Evolutionary conservation across 2,113 vertebrate genomes (phyloP), one percentile per base, ranked within the genome.

Genomic region (Apodemus sylvaticus): DNA sequence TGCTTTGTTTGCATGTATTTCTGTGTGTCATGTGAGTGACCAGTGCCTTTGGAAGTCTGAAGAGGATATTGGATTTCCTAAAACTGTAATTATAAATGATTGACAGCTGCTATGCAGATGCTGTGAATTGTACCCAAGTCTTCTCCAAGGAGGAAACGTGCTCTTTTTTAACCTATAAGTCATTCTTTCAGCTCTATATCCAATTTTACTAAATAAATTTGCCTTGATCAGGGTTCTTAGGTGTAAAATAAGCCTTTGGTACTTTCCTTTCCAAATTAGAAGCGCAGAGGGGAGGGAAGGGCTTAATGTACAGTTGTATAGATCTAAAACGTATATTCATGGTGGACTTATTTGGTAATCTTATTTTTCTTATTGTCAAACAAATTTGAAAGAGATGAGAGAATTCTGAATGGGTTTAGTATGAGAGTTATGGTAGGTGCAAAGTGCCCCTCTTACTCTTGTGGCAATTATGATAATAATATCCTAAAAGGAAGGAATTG

Each of bases 391-490:
- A 31, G 7, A 51, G 19, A 48, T 90, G 36, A 95, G 16, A 77
- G 4, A 93, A 90, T 95, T 89, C 82, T 83, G 26, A 64, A 71
- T 68, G 24, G 3, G 88, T 86, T 90, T 31, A 93, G n/a, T 82
- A 81, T 86, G 29, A 78, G 45, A 78, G 29, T 51, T 78, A 51
- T 4, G 7, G 48, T 77, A 78, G 29, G 7, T 17, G 7, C 76
- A 78, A 51, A 51, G 42, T 51, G 12, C 0, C 14, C 29, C 14
- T 3, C 8, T 22, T 8, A 7, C 26, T 13, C 45, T 42, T 14
- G 14, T 78, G 29, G 26, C 45, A 78, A 13, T 51, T 14, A 17
- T 78, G 76, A 78, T 78, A 9, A 78, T 48, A 78, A 51, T 31
- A 14, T 78, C 29, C 14, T 51, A 48, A 48, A 48, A 24, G 22